A percentile compares a stretch with the other conserved stretches of the same genome.
phyloP scores from a whole-genome alignment of 2,888 invertebrate species.

The Clivina fossor region DNA sequence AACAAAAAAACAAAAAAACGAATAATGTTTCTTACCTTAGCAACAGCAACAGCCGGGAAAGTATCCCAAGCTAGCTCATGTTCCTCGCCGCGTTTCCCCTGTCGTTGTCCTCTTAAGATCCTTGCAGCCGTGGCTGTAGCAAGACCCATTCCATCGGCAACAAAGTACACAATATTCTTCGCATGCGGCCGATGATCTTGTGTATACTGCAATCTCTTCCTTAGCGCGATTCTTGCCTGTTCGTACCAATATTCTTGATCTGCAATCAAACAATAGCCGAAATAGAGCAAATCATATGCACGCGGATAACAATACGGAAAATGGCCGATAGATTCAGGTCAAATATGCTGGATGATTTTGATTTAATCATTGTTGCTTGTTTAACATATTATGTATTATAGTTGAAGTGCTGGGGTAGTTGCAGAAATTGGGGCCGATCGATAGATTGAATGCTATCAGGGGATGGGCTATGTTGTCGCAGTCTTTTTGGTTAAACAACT shows the following conservation, averaged over 20 bases:
- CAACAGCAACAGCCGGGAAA: constrained; percentile 65
- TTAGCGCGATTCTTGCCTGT: constrained; percentile 50
- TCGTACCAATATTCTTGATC: constrained; percentile 56
- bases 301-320: too few relatives aligned
- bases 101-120: constrained; percentile 63
- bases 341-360: too few relatives aligned
- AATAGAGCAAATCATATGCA: too few relatives aligned
- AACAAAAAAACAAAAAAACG: too few relatives aligned
- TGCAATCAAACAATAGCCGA: constrained; percentile 45
- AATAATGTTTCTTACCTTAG: constrained; percentile 61
- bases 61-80: constrained; percentile 65
- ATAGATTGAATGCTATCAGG: too few relatives aligned
- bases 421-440: too few relatives aligned
- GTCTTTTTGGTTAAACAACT: too few relatives aligned
- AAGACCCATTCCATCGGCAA: constrained; percentile 73
- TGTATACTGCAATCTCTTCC: constrained; percentile 51
- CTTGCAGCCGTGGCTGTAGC: constrained; percentile 68
- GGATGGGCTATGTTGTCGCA: too few relatives aligned
- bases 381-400: too few relatives aligned
- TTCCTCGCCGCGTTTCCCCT: constrained; percentile 64
- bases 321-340: too few relatives aligned
- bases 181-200: constrained; percentile 50
- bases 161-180: constrained; percentile 62
- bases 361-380: too few relatives aligned
- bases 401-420: too few relatives aligned